Evolutionary conservation across 2,797 vertebrate genomes (phyloP).

Genomic region (Dicrostonyx torquatus): DNA sequence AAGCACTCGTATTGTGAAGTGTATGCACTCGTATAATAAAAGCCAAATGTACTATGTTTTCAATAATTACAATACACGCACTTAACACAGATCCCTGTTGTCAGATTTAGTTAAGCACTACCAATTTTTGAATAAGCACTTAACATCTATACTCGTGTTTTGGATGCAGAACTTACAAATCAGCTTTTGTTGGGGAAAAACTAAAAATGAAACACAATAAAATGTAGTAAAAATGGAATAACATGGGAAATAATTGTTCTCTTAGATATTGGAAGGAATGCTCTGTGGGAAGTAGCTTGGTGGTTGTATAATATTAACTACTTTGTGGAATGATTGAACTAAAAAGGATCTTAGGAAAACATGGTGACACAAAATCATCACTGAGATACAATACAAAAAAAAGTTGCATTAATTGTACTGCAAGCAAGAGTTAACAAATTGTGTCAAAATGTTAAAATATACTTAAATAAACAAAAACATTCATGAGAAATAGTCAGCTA

Average conservation of each 20-base stretch:
- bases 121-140: constrained; percentile 52
- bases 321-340: not conserved
- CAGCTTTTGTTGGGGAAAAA: not conserved
- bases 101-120: constrained; percentile 47
- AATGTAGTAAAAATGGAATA: not conserved
- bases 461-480: constrained; percentile 66
- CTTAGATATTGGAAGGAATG: constrained; percentile 30
- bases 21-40: not conserved
- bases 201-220: not conserved
- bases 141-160: constrained; percentile 42
- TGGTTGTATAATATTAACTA: not conserved
- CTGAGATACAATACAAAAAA: constrained; percentile 16
- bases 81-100: constrained; percentile 46
- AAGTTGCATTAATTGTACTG: constrained; percentile 61
- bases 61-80: constrained; percentile 50
- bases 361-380: not conserved
- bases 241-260: not conserved
- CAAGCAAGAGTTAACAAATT: constrained; percentile 59
- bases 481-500: constrained; percentile 19
- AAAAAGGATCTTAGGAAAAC: not conserved
- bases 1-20: constrained; percentile 18
- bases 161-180: constrained; percentile 51
- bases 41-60: constrained; percentile 59
- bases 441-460: constrained; percentile 64
- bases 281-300: not conserved